Percentiles rank a stretch among this genome's conserved stretches.
Conservation (phyloP, 2,888 invertebrate genomes). For the Fragum fragum region DNA sequence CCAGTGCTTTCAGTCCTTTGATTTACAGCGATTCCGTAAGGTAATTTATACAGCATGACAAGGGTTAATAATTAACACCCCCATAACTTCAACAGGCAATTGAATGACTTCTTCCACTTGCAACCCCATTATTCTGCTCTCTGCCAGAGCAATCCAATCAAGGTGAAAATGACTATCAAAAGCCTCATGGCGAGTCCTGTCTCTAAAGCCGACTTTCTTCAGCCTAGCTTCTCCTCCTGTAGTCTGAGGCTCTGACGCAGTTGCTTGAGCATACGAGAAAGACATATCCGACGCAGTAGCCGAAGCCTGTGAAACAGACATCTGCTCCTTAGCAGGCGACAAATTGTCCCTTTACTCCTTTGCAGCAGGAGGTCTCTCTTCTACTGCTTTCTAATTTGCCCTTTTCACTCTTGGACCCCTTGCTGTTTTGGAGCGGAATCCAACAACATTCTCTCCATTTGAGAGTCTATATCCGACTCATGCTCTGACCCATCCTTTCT, state of each 20-base stretch:
- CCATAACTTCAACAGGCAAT: neutral
- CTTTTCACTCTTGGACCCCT: neutral
- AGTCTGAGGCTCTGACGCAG: no score
- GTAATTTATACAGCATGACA: no score
- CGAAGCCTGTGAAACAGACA: neutral
- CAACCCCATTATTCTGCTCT: neutral
- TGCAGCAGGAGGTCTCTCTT: neutral
- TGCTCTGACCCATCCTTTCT: no score
- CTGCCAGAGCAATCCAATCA: neutral
- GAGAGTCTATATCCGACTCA: no score
- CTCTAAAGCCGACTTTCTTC: neutral
- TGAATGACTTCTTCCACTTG: neutral
- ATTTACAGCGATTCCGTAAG: no score
- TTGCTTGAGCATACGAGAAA: no score
- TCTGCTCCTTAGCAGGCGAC: neutral
- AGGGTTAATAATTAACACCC: no score
- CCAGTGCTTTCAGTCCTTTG: no score
- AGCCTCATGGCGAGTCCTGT: neutral
- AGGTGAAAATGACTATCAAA: conserved; percentile 22
- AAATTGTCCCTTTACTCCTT: neutral
- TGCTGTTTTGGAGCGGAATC: neutral
- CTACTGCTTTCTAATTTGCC: neutral
- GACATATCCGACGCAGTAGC: neutral
- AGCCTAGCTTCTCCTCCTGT: neutral
- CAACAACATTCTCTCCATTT: no score